Percentiles rank a stretch among this genome's conserved stretches.
These are phyloP conservation scores for Amazona finschi DNA, from an alignment of 2,797 vertebrate species.

Conservation along the genomic window DNA sequence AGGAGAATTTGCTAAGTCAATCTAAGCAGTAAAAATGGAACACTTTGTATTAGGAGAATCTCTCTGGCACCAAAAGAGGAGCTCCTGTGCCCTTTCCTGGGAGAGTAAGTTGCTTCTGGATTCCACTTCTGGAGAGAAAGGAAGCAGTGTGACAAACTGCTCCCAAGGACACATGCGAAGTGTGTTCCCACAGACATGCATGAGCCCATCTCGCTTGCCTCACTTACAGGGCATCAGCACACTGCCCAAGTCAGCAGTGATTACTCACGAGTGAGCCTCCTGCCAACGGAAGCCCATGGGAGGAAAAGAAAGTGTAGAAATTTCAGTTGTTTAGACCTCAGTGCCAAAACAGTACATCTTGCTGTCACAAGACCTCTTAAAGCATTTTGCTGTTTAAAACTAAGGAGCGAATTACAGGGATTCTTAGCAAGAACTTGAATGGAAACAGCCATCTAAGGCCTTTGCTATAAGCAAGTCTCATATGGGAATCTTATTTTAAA, in stretches of 20 bases:
- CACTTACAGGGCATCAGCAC: rapidly evolving
- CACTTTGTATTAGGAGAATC: not conserved
- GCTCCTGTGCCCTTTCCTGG: not conserved
- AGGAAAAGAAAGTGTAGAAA: not conserved
- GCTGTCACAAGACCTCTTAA: not conserved
- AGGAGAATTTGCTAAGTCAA: not conserved
- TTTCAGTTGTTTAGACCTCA: not conserved
- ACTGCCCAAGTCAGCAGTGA: not conserved
- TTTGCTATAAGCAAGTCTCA: not conserved
- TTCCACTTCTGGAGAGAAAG: not conserved
- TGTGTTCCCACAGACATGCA: not conserved
- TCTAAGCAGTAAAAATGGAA: not conserved
- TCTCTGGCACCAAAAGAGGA: not conserved
- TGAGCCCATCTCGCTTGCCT: not conserved
- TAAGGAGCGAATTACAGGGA: not conserved
- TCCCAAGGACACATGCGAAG: not conserved
- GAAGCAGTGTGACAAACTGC: not conserved
- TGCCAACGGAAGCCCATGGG: not conserved
- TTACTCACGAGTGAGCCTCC: not conserved
- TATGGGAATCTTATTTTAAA: not conserved
- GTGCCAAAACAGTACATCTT: not conserved
- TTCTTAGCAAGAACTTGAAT: not conserved
- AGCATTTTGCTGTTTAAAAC: not conserved
- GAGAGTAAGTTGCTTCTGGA: not conserved
- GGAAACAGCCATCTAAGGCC: not conserved